Base-by-base conservation (phyloP, 2,113 vertebrate species). In the Neolamprologus fasciatus region DNA sequence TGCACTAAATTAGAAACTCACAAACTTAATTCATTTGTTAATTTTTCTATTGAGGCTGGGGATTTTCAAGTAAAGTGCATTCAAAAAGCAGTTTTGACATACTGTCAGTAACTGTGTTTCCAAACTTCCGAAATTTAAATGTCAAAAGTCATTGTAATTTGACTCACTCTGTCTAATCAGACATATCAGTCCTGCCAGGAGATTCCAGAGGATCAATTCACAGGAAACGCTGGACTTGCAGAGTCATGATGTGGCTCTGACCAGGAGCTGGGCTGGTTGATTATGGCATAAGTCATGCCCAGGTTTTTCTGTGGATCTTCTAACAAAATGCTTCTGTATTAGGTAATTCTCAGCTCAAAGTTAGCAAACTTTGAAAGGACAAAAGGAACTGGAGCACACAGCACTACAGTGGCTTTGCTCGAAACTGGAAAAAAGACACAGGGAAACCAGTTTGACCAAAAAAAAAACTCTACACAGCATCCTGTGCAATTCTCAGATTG, bases 121-220 rank as follows among this genome's bases (percentile, higher is more conserved):
- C 58, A 35, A 63, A 3, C 17, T 80, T 80, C 9, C 0, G 4
- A 63, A 35, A 63, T 80, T 37, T 37, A 80, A 79, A 80, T n/a
- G 47, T 53, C 5, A 53, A 50, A 33, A 63, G 58, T 63, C 9
- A 51, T 19, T 16, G 51, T 9, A 14, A 26, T 73, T 3, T 73
- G 9, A 3, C 7, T 33, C 9, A 61, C 37, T 17, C 8, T 54
- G 1, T 23, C 3, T 57, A 10, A 79, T 83, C 6, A 40, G 94
- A 28, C 35, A 42, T 10, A 95, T 82, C 9, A 91, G 86, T 68
- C 92, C 92, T 5, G 82, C 89, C 86, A 63, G 91, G 89, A 89
- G 50, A 93, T 91, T 95, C 63, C 94, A 93, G 92, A 94, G 93
- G 92, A 97, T 97, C 51, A 86, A 96, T 88, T 97, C 97, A 42